Evolutionary conservation across 2,113 vertebrate genomes (phyloP).

Genomic region (Ctenomys sociabilis): DNA sequence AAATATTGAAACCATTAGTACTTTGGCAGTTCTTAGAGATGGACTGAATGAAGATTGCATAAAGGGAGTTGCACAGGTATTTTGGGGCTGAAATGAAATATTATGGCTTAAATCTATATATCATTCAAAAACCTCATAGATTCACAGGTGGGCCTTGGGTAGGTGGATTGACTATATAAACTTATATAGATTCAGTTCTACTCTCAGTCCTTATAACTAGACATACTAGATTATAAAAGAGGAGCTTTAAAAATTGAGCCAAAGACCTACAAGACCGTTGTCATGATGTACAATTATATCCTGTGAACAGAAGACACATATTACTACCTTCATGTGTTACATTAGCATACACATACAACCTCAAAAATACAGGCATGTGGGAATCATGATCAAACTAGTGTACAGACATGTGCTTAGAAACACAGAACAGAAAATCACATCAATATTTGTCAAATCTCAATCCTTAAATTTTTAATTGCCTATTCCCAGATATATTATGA

Average conservation of each 20-base stretch:
- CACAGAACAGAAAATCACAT: constrained; percentile 44
- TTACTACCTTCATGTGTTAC: constrained; percentile 9
- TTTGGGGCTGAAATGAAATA: background rate
- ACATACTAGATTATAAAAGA: background rate
- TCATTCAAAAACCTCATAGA: background rate
- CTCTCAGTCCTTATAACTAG: background rate
- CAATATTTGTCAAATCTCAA: constrained; percentile 70
- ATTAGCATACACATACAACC: background rate
- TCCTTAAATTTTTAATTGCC: constrained; percentile 64
- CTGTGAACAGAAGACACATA: background rate
- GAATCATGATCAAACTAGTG: background rate
- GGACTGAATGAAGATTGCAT: background rate
- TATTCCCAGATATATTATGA: constrained; percentile 29
- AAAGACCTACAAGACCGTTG: background rate
- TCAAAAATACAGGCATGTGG: constrained; percentile 16
- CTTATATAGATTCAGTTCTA: background rate
- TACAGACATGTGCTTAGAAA: constrained; percentile 22
- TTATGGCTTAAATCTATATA: background rate
- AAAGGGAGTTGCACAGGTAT: background rate
- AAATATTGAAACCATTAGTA: background rate
- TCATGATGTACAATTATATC: background rate
- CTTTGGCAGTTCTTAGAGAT: background rate
- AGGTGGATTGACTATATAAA: background rate
- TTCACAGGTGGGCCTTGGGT: background rate
- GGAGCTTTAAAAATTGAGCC: constrained; percentile 9